These are phyloP conservation scores for Pseudomyrmex dendroicus DNA, from an alignment of 1,140 invertebrate species.

Conservation along the genomic window DNA sequence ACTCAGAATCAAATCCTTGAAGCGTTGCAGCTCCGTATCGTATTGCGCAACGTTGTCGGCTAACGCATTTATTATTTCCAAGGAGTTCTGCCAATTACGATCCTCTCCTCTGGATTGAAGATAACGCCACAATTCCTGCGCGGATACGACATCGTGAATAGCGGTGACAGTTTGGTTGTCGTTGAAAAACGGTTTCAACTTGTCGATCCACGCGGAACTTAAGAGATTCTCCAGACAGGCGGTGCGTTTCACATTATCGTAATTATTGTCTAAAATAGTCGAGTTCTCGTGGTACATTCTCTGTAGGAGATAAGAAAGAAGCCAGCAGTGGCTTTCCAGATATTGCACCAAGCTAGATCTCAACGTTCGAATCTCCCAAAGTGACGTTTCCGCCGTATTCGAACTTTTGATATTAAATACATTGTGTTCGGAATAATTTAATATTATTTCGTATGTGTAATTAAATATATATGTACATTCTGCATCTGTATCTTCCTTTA, in stretches of 20 bases:
- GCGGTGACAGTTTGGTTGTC: constrained; percentile 84
- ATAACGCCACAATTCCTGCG: constrained; percentile 74
- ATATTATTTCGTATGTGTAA: constrained; percentile 69
- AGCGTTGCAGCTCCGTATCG: constrained; percentile 80
- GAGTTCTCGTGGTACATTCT: constrained; percentile 82
- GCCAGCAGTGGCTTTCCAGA: constrained; percentile 86
- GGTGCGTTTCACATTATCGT: constrained; percentile 77
- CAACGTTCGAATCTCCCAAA: constrained; percentile 72
- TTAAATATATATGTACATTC: constrained; percentile 35
- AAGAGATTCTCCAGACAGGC: constrained; percentile 83
- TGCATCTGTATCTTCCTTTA: constrained; percentile 28
- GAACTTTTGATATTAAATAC: constrained; percentile 4
- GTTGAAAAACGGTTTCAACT: constrained; percentile 82
- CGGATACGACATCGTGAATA: constrained; percentile 80
- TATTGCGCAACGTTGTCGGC: constrained; percentile 67
- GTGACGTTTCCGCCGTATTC: not conserved
- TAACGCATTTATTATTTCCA: constrained; percentile 76
- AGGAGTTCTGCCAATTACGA: constrained; percentile 69
- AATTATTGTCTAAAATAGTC: constrained; percentile 76
- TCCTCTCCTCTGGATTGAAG: constrained; percentile 72
- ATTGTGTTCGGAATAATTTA: constrained; percentile 62
- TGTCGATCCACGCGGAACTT: constrained; percentile 80
- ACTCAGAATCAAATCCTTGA: constrained; percentile 84
- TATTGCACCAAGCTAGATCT: constrained; percentile 84
- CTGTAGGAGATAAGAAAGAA: constrained; percentile 86